A percentile compares a stretch with the other conserved stretches of the same genome.
phyloP scores from a whole-genome alignment of 1,140 invertebrate genomes.

The Drosophila azteca region DNA sequence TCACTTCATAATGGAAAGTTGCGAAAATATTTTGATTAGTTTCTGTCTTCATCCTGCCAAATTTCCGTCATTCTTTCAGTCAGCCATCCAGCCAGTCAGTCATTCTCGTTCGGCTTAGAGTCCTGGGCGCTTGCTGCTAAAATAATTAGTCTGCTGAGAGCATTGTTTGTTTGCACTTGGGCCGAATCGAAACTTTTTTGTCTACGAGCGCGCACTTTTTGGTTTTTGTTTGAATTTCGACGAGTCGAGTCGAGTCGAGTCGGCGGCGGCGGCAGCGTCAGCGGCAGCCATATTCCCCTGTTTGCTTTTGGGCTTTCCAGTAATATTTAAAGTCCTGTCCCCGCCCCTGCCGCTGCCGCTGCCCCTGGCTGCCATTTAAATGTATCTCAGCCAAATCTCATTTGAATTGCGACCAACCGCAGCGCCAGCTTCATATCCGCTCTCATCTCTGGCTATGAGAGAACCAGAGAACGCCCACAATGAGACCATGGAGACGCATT shows the following conservation, averaged over 20 bases:
- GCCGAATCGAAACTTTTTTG: slow-evolving; percentile 58
- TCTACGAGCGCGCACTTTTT: slow-evolving; percentile 67
- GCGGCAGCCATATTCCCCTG: slow-evolving; percentile 19
- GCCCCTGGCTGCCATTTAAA: slow-evolving; percentile 53
- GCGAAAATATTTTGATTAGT: slow-evolving; percentile 81
- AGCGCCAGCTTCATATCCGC: background rate
- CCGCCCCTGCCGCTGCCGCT: slow-evolving; percentile 26
- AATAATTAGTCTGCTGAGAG: slow-evolving; percentile 80
- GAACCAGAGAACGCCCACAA: slow-evolving; percentile 57
- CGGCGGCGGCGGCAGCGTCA: too few species aligned
- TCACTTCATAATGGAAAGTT: slow-evolving; percentile 81
- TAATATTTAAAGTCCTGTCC: slow-evolving; percentile 16
- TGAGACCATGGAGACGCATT: slow-evolving; percentile 77
- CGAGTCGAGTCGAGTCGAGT: too few species aligned
- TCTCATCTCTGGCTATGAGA: slow-evolving; percentile 30
- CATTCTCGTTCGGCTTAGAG: slow-evolving; percentile 8
- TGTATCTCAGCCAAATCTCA: slow-evolving; percentile 60
- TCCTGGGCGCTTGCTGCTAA: slow-evolving; percentile 40
- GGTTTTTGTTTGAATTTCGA: slow-evolving; percentile 50
- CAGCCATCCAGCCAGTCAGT: too few species aligned
- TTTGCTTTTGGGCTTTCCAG: slow-evolving; percentile 32
- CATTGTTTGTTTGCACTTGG: slow-evolving; percentile 79
- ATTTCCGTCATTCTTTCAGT: background rate
- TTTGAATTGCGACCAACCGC: slow-evolving; percentile 43
- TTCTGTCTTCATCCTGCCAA: slow-evolving; percentile 54